Conservation (phyloP, 2,888 invertebrate species). For the Dendrolimus pini region DNA sequence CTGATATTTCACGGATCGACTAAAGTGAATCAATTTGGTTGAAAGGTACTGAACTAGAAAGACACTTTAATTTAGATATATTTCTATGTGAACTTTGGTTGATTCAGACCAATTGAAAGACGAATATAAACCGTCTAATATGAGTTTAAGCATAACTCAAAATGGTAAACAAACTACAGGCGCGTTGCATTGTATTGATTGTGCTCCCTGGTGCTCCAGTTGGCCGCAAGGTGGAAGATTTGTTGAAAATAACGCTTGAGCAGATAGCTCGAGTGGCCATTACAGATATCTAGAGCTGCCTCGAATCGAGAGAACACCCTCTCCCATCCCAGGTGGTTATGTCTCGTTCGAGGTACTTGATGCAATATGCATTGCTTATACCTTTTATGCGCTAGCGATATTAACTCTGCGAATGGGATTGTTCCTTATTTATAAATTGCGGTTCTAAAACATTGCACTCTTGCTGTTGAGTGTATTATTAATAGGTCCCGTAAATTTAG, state of each 20-base stretch:
- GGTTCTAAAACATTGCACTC: too few relatives aligned
- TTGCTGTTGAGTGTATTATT: too few relatives aligned
- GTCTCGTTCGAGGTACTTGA: conserved; percentile 41
- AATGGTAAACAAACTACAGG: conserved; percentile 37
- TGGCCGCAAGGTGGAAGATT: conserved; percentile 65
- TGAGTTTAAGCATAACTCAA: conserved; percentile 16
- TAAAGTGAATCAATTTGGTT: too few relatives aligned
- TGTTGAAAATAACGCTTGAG: conserved; percentile 65
- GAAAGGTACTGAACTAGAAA: too few relatives aligned
- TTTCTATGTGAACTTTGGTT: too few relatives aligned
- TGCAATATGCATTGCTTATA: conserved; percentile 16
- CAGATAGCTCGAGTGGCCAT: conserved; percentile 70
- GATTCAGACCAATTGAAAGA: too few relatives aligned
- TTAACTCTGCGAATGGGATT: background rate
- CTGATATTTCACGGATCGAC: too few relatives aligned
- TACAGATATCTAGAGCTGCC: conserved; percentile 63
- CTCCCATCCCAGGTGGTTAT: conserved; percentile 34
- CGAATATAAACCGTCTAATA: too few relatives aligned
- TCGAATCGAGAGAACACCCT: conserved; percentile 48
- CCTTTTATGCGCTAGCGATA: background rate
- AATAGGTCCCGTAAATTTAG: too few relatives aligned
- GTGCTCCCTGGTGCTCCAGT: conserved; percentile 33
- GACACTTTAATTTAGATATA: too few relatives aligned
- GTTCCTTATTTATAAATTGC: background rate
- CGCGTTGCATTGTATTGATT: conserved; percentile 48